Conservation (phyloP, 2,113 vertebrate species). For the Entomyzon cyanotis region DNA sequence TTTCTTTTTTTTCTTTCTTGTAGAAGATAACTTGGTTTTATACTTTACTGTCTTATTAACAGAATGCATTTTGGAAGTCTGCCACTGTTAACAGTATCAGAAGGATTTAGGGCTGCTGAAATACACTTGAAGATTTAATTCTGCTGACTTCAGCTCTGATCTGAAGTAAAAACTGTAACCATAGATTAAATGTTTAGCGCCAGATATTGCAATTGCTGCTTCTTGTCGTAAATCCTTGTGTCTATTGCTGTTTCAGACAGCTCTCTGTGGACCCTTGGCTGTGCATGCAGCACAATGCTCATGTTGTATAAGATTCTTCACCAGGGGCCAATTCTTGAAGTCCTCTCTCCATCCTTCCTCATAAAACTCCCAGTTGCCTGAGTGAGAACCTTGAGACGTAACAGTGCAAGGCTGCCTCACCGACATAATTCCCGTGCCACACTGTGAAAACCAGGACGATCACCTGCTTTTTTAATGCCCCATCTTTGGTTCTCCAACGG, state of each 20-base stretch:
- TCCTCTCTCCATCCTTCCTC: slow-evolving; percentile 48
- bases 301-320: slow-evolving; percentile 73
- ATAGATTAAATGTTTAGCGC: slow-evolving; percentile 84
- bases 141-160: slow-evolving; percentile 83
- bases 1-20: slow-evolving; percentile 40
- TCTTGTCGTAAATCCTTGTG: slow-evolving; percentile 77
- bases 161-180: slow-evolving; percentile 79
- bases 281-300: slow-evolving; percentile 66
- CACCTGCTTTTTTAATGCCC: slow-evolving; percentile 1
- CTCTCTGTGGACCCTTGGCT: slow-evolving; percentile 67
- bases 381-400: background rate
- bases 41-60: slow-evolving; percentile 84
- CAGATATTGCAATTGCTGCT: slow-evolving; percentile 77
- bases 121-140: slow-evolving; percentile 83
- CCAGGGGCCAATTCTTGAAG: slow-evolving; percentile 62
- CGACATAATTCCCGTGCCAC: background rate
- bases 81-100: slow-evolving; percentile 82
- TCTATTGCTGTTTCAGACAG: slow-evolving; percentile 79
- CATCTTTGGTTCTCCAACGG: slow-evolving; percentile 24
- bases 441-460: slow-evolving; percentile 41
- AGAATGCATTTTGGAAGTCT: slow-evolving; percentile 80
- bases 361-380: slow-evolving; percentile 36
- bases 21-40: slow-evolving; percentile 78
- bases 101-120: slow-evolving; percentile 82
- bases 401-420: background rate